Percentiles rank a stretch among this genome's conserved stretches.
Evolutionary conservation across 2,888 invertebrate genomes (phyloP).

Genomic region (Andrena flavipes): DNA sequence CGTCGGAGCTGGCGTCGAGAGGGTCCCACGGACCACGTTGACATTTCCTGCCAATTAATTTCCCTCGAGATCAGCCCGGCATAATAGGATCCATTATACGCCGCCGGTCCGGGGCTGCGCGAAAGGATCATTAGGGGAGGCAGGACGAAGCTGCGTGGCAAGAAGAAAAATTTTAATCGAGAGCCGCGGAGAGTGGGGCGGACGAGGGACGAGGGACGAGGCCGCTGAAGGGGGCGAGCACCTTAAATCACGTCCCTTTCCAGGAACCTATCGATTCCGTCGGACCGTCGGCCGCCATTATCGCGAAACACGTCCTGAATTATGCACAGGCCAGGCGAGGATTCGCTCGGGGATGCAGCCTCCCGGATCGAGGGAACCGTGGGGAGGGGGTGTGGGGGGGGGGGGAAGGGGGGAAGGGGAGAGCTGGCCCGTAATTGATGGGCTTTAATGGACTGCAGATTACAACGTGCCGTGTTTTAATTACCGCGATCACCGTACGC

Average conservation of each 20-base stretch:
- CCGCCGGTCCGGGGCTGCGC: constrained; percentile 2
- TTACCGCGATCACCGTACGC: constrained; percentile 68
- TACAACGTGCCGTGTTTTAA: constrained; percentile 72
- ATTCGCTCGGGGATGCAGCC: constrained; percentile 49
- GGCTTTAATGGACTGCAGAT: constrained; percentile 72
- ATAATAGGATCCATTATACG: constrained; percentile 9
- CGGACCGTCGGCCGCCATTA: constrained; percentile 55
- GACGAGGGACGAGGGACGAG: too few species aligned
- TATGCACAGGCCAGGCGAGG: constrained; percentile 58
- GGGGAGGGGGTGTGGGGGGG: constrained; percentile 11
- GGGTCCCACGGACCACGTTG: neutral
- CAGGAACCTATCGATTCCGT: constrained; percentile 67
- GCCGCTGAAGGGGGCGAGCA: constrained; percentile 8
- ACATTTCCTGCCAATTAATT: constrained; percentile 23
- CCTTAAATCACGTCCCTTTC: constrained; percentile 68
- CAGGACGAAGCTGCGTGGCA: constrained; percentile 8
- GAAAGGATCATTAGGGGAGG: constrained; percentile 24
- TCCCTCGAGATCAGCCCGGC: neutral
- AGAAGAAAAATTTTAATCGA: constrained; percentile 58
- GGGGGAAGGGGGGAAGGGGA: constrained; percentile 20
- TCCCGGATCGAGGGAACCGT: too few species aligned
- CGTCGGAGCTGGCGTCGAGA: neutral
- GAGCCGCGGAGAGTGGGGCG: neutral
- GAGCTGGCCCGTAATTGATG: constrained; percentile 69
- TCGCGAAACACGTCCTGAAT: constrained; percentile 65